Evolutionary conservation across 2,797 vertebrate genomes (phyloP).

Genomic region (Anabacerthia variegaticeps): DNA sequence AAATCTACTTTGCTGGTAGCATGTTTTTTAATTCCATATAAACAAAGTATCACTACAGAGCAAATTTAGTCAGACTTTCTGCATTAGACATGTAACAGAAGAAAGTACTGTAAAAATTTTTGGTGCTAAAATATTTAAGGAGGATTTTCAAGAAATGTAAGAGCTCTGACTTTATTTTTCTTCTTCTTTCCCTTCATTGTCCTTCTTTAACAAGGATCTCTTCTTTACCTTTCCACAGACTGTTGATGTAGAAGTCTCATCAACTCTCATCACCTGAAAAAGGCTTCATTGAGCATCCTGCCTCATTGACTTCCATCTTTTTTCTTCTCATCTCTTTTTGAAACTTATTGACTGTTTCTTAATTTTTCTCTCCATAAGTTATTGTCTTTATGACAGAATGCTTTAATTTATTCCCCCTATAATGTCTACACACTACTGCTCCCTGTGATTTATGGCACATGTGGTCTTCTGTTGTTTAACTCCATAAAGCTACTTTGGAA

Average conservation of each 20-base stretch:
- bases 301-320: conserved; percentile 17
- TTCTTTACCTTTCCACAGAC: not conserved
- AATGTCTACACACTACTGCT: not conserved
- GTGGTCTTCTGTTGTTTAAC: conserved; percentile 1
- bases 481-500: not conserved
- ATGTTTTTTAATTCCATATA: not conserved
- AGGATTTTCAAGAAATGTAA: not conserved
- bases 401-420: conserved; percentile 14
- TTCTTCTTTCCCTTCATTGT: not conserved
- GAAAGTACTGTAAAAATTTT: not conserved
- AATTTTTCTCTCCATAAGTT: conserved; percentile 50
- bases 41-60: not conserved
- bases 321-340: not conserved
- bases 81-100: not conserved
- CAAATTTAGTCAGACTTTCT: not conserved
- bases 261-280: not conserved
- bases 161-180: not conserved
- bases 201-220: not conserved
- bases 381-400: conserved; percentile 17
- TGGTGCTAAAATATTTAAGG: not conserved
- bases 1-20: not conserved
- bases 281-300: not conserved
- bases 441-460: conserved; percentile 11
- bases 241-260: not conserved
- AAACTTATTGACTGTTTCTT: conserved; percentile 41